Evolutionary conservation across 2,888 invertebrate species (phyloP).

Genomic region (Crematogaster levior): DNA sequence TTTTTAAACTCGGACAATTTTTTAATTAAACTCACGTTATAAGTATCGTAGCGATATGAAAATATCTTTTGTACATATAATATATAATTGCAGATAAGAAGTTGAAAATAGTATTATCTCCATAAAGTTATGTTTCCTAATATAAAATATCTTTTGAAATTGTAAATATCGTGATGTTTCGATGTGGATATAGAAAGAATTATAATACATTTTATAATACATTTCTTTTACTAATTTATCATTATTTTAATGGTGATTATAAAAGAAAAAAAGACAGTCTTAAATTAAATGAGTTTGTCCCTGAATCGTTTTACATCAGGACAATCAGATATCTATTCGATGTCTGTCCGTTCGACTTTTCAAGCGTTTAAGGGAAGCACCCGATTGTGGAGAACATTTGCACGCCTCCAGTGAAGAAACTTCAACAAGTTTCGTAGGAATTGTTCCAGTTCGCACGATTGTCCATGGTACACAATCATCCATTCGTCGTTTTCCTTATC

Average conservation of each 20-base stretch:
- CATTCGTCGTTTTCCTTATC: constrained; percentile 48
- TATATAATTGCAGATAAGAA: too few species aligned
- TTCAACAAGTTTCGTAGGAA: constrained; percentile 73
- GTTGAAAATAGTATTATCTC: background rate
- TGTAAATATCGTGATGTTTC: background rate
- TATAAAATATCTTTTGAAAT: background rate
- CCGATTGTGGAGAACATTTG: constrained; percentile 49
- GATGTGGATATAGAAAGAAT: background rate
- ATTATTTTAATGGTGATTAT: background rate
- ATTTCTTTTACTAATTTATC: background rate
- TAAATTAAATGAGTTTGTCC: background rate
- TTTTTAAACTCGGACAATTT: background rate
- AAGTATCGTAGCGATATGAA: too few species aligned
- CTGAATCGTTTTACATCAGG: constrained; percentile 17
- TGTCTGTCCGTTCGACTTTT: constrained; percentile 48
- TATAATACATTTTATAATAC: background rate
- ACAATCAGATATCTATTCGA: constrained; percentile 37
- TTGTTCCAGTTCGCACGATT: constrained; percentile 69
- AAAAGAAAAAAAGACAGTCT: background rate
- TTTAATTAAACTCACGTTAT: constrained; percentile 9
- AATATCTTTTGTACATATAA: too few species aligned
- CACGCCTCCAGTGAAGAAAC: constrained; percentile 60
- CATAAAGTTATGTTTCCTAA: background rate
- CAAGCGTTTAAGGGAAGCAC: constrained; percentile 43
- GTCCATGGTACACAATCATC: constrained; percentile 56